These are phyloP conservation scores for Mythimna pallens DNA, from an alignment of 2,888 invertebrate species.

Conservation along the genomic window DNA sequence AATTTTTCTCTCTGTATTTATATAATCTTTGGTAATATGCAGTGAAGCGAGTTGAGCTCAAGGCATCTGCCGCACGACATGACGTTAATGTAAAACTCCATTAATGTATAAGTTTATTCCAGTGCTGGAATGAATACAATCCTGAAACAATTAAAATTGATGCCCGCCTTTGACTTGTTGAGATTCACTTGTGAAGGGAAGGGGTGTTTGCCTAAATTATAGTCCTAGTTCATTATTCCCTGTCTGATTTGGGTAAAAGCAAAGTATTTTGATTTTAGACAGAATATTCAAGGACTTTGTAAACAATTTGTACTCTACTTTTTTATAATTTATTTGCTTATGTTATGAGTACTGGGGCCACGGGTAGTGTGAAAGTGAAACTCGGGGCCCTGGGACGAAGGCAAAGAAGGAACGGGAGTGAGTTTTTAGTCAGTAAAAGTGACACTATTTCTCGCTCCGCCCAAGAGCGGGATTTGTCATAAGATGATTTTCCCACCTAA, in stretches of 20 bases:
- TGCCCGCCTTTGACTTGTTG: conserved; percentile 54
- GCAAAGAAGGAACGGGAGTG: too few species aligned
- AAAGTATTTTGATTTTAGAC: conserved; percentile 6
- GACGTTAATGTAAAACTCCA: conserved; percentile 62
- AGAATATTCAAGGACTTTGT: not conserved
- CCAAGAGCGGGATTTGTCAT: too few species aligned
- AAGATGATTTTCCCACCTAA: too few species aligned
- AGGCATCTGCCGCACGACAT: conserved; percentile 69
- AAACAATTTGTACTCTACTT: too few species aligned
- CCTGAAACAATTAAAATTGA: conserved; percentile 63
- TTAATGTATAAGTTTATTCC: conserved; percentile 59
- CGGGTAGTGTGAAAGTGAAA: too few species aligned
- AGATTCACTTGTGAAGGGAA: conserved; percentile 43
- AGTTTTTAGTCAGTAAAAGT: too few species aligned
- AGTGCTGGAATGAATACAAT: conserved; percentile 54
- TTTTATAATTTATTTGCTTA: too few species aligned
- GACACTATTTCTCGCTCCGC: too few species aligned
- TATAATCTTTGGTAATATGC: conserved; percentile 55
- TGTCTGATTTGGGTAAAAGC: conserved; percentile 27
- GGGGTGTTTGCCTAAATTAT: conserved; percentile 45
- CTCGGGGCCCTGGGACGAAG: too few species aligned
- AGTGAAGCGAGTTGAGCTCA: conserved; percentile 68
- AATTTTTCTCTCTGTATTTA: conserved; percentile 3
- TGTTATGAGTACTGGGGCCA: too few species aligned
- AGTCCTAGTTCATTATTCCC: conserved; percentile 35